Conservation (phyloP, 2,888 invertebrate species). For the Griposia aprilina region DNA sequence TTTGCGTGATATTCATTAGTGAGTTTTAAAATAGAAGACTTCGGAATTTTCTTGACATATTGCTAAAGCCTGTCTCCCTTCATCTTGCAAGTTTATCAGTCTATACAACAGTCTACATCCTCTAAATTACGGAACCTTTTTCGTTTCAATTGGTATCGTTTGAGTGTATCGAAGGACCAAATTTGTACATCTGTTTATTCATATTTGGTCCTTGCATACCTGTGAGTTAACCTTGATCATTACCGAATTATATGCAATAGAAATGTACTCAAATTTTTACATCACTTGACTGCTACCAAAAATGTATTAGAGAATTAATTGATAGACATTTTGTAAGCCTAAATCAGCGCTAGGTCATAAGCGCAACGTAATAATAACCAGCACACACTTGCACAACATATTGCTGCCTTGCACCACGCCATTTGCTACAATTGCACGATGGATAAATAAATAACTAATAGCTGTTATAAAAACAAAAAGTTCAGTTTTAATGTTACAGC, state of each 20-base stretch:
- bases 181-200: not conserved
- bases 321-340: conserved; percentile 57
- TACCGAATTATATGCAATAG: not conserved
- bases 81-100: not conserved
- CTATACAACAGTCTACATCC: not conserved
- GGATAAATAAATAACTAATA: conserved; percentile 53
- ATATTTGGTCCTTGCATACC: not conserved
- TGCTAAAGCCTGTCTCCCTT: not conserved
- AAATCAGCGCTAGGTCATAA: conserved; percentile 39
- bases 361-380: conserved; percentile 50
- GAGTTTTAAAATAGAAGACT: not conserved
- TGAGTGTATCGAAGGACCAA: not conserved
- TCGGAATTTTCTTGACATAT: not conserved
- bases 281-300: conserved; percentile 17
- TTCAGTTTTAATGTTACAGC: conserved; percentile 19
- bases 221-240: not conserved
- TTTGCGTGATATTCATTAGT: not conserved
- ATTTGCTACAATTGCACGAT: conserved; percentile 50
- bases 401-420: conserved; percentile 41
- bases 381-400: conserved; percentile 53
- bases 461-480: conserved; percentile 47
- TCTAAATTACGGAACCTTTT: not conserved
- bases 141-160: not conserved
- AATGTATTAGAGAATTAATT: conserved; percentile 43
- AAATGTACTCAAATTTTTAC: not conserved